Evolutionary conservation across 2,113 vertebrate species (phyloP).

Genomic region (Nematolebias whitei): DNA sequence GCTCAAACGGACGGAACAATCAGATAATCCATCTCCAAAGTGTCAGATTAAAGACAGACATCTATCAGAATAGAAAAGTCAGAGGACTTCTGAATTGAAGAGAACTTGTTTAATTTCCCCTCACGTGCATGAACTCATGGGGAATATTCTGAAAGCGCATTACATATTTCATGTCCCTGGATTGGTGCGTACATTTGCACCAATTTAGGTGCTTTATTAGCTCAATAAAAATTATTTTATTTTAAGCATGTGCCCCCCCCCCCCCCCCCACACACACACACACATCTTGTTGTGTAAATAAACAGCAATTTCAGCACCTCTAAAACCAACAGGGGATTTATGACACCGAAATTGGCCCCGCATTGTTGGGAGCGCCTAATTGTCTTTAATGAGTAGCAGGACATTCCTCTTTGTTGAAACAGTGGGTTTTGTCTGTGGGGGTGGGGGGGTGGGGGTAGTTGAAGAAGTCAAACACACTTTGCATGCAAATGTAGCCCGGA

Average conservation of each 20-base stretch:
- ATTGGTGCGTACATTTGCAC: neutral
- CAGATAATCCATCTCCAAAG: neutral
- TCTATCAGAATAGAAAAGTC: too few species aligned
- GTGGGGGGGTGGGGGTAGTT: slow-evolving; percentile 3
- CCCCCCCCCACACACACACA: too few species aligned
- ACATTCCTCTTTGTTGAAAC: slow-evolving; percentile 80
- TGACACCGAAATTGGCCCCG: slow-evolving; percentile 70
- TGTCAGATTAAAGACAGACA: slow-evolving; percentile 33
- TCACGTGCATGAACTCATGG: neutral
- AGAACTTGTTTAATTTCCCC: neutral
- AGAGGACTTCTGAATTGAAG: slow-evolving; percentile 13
- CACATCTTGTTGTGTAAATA: slow-evolving; percentile 78
- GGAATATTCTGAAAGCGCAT: neutral
- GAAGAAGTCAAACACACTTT: slow-evolving; percentile 74
- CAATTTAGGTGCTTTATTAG: neutral
- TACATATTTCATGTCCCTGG: neutral
- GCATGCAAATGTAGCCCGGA: slow-evolving; percentile 74
- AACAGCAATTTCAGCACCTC: slow-evolving; percentile 66
- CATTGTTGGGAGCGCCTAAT: slow-evolving; percentile 77
- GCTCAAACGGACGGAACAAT: slow-evolving; percentile 56
- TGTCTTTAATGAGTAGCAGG: slow-evolving; percentile 80
- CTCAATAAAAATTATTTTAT: neutral
- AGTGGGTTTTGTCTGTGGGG: slow-evolving; percentile 68
- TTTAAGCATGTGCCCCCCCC: too few species aligned
- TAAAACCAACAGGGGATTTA: slow-evolving; percentile 78